These are phyloP conservation scores for Hermodice carunculata DNA, from an alignment of 2,888 invertebrate genomes.

Conservation along the genomic window DNA sequence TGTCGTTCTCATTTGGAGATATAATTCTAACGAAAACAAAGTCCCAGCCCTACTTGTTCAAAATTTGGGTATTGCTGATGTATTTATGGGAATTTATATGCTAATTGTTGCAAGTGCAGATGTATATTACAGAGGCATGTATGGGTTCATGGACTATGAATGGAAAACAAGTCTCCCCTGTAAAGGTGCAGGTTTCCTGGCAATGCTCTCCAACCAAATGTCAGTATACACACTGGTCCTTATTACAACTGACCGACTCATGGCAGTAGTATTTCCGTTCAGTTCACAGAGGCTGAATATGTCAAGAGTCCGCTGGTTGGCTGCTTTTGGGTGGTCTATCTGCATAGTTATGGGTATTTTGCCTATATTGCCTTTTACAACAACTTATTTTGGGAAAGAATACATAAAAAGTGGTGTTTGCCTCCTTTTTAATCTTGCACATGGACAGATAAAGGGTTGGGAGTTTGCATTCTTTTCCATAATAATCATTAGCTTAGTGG, in stretches of 20 bases:
- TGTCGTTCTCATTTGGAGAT: not conserved
- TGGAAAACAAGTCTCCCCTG: not conserved
- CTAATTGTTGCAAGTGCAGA: not conserved
- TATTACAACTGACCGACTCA: not conserved
- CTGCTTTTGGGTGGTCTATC: not conserved
- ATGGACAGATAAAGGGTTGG: not conserved
- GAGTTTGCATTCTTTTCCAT: not conserved
- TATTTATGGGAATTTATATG: not conserved
- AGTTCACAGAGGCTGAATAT: not conserved
- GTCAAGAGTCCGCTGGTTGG: not conserved
- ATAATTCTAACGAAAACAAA: not conserved
- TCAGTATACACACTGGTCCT: not conserved
- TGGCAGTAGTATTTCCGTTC: not conserved
- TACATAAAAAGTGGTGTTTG: not conserved
- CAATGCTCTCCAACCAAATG: not conserved
- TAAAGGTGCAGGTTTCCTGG: not conserved
- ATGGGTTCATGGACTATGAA: not conserved
- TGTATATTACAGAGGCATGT: not conserved
- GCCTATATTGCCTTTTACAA: not conserved
- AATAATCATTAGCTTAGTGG: not conserved
- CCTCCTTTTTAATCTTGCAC: not conserved
- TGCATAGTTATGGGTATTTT: not conserved
- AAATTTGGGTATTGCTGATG: not conserved
- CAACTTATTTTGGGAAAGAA: not conserved
- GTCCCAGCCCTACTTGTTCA: not conserved